These are phyloP conservation scores for Ecdyonurus torrentis DNA, from an alignment of 2,888 invertebrate genomes.

Conservation along the genomic window DNA sequence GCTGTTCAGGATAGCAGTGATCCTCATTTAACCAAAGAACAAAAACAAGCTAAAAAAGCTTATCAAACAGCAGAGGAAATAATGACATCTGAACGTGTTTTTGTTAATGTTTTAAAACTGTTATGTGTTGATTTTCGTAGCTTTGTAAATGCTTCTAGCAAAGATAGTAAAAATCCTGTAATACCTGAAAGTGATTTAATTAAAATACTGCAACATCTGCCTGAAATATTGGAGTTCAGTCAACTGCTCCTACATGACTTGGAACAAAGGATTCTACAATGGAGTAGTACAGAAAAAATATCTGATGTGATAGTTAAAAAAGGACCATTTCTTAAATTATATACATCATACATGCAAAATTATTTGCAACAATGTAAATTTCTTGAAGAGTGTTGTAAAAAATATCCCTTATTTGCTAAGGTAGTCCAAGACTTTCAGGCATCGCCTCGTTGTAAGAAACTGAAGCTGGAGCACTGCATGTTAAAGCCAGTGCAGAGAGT, in stretches of 20 bases:
- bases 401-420: conserved; percentile 29
- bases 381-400: conserved; percentile 31
- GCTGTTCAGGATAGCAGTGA: conserved; percentile 2
- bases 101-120: conserved; percentile 34
- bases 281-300: conserved; percentile 28
- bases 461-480: conserved; percentile 32
- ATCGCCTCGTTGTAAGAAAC: conserved; percentile 26
- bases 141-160: conserved; percentile 21
- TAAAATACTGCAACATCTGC: conserved; percentile 32
- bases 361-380: conserved; percentile 30
- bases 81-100: conserved; percentile 34
- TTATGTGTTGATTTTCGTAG: conserved; percentile 32
- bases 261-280: conserved; percentile 28
- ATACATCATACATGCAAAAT: conserved; percentile 35
- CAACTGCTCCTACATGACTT: conserved; percentile 33
- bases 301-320: conserved; percentile 37
- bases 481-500: conserved; percentile 47
- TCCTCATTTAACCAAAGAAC: conserved; percentile 13
- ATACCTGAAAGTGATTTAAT: conserved; percentile 29
- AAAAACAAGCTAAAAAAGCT: conserved; percentile 23
- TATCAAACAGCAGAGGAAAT: conserved; percentile 35
- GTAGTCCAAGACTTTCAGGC: conserved; percentile 32
- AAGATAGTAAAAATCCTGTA: conserved; percentile 21
- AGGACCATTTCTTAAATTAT: conserved; percentile 40
- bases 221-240: conserved; percentile 33